Percentiles rank a stretch among this genome's conserved stretches.
These are phyloP conservation scores for Alaudala cheleensis DNA, from an alignment of 2,113 vertebrate species.

Conservation along the genomic window DNA sequence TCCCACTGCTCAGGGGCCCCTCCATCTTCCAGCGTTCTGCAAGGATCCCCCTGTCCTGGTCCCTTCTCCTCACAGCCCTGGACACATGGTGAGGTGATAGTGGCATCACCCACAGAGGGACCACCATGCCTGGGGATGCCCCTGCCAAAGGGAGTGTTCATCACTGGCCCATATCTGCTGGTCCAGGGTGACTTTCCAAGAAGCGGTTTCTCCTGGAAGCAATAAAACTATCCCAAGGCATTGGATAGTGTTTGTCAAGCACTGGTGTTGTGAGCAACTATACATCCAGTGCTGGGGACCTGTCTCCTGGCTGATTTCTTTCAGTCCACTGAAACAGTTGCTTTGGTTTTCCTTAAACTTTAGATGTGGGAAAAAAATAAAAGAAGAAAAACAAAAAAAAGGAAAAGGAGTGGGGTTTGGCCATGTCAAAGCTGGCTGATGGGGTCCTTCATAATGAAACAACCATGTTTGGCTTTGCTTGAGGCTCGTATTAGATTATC, in stretches of 20 bases:
- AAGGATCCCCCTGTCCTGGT: background rate
- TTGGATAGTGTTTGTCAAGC: background rate
- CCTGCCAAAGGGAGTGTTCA: fast-evolving
- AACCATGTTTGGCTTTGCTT: constrained; percentile 34
- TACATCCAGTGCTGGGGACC: background rate
- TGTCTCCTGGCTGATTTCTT: background rate
- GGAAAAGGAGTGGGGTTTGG: background rate
- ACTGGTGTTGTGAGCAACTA: background rate
- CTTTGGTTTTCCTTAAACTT: constrained; percentile 25
- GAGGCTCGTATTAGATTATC: constrained; percentile 34
- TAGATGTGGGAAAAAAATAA: background rate
- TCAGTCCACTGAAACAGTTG: background rate
- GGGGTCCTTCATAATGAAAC: constrained; percentile 4
- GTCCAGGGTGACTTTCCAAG: background rate
- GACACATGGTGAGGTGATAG: background rate
- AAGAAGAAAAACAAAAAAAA: background rate
- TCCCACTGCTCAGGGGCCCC: background rate
- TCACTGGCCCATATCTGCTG: background rate
- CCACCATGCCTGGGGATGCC: background rate
- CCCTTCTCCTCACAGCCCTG: background rate
- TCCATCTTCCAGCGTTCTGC: background rate
- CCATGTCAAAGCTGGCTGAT: background rate
- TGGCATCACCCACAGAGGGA: background rate
- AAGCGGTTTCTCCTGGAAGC: background rate
- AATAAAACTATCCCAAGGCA: background rate